A percentile compares a stretch with the other conserved stretches of the same genome.
Evolutionary conservation across 2,888 invertebrate genomes (phyloP).

Genomic region (Drosophila rellima): DNA sequence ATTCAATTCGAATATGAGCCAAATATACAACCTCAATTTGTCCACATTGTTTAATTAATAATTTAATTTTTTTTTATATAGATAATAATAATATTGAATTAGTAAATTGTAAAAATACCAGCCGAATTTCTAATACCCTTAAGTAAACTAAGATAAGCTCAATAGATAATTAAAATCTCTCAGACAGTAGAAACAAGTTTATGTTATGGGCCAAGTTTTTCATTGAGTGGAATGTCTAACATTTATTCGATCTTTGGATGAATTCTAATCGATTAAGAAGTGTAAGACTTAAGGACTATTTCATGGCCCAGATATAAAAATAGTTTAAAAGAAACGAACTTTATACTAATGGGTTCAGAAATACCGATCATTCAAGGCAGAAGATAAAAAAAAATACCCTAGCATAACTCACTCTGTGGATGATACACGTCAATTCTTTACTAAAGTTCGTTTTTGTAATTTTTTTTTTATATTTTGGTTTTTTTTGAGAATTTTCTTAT

Average conservation of each 20-base stretch:
- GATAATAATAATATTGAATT: slow-evolving; percentile 13
- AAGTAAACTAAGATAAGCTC: too few relatives aligned
- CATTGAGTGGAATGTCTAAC: not conserved
- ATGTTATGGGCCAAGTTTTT: not conserved
- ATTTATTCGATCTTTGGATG: not conserved
- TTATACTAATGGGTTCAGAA: not conserved
- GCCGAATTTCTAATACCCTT: not conserved
- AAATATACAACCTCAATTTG: slow-evolving; percentile 57
- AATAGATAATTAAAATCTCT: not conserved
- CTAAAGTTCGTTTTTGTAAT: slow-evolving; percentile 16
- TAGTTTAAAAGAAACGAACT: not conserved
- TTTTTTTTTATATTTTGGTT: not conserved
- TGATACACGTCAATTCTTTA: slow-evolving; percentile 23
- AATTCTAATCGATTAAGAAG: too few relatives aligned
- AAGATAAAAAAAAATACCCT: slow-evolving; percentile 19
- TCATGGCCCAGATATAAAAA: not conserved
- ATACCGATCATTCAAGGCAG: not conserved
- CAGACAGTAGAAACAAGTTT: not conserved
- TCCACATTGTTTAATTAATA: slow-evolving; percentile 55
- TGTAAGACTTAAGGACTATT: not conserved
- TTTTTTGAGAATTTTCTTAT: slow-evolving; percentile 4
- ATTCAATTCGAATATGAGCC: slow-evolving; percentile 20
- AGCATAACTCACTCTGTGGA: slow-evolving; percentile 15
- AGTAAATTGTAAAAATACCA: too few relatives aligned
- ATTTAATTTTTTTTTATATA: slow-evolving; percentile 1